Conservation (phyloP, 2,113 vertebrate genomes). For the Calidris pugnax region DNA sequence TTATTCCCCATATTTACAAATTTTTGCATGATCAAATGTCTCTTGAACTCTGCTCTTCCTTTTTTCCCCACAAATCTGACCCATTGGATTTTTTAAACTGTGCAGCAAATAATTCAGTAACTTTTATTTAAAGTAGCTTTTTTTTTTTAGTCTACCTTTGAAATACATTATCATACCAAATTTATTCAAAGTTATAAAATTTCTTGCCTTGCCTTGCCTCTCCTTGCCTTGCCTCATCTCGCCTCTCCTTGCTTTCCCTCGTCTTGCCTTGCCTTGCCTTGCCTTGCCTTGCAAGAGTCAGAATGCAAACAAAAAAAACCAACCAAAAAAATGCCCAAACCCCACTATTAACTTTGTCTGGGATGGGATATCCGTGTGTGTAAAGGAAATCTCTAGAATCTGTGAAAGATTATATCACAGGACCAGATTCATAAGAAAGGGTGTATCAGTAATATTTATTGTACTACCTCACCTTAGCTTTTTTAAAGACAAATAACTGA, state of each 20-base stretch:
- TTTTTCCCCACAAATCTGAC: not conserved
- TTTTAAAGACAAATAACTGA: not conserved
- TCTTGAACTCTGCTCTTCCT: constrained; percentile 25
- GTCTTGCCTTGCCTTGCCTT: not conserved
- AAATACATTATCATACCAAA: not conserved
- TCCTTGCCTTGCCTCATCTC: not conserved
- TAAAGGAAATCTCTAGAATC: not conserved
- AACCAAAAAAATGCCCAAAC: too few relatives aligned
- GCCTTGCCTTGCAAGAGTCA: not conserved
- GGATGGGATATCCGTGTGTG: not conserved
- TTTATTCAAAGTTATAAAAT: not conserved
- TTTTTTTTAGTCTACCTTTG: not conserved
- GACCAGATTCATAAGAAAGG: not conserved
- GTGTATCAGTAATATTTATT: not conserved
- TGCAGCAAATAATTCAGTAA: not conserved
- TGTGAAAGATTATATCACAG: not conserved
- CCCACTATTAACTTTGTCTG: not conserved
- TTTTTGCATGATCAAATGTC: constrained; percentile 2
- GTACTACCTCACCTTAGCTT: not conserved
- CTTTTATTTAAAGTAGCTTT: not conserved
- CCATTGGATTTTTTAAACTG: not conserved
- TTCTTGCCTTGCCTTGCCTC: not conserved
- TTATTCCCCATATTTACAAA: constrained; percentile 1
- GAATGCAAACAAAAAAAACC: not conserved
- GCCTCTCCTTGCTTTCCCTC: not conserved